A percentile compares a stretch with the other conserved stretches of the same genome.
Conservation (phyloP, 2,888 invertebrate genomes). For the Sisyra nigra region DNA sequence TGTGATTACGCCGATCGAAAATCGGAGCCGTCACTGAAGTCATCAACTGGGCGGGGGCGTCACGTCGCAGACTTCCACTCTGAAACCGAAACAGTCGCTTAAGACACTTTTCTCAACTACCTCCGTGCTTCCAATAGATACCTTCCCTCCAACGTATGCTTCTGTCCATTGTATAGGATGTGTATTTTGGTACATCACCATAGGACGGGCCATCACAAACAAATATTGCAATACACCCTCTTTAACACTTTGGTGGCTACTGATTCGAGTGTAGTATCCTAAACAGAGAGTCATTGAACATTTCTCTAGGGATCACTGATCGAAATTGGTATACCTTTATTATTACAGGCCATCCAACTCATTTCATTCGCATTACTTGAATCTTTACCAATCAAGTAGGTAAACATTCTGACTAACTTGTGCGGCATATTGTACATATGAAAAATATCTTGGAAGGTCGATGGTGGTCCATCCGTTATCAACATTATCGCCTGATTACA, state of each 20-base stretch:
- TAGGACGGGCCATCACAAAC: slow-evolving; percentile 86
- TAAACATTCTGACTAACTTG: slow-evolving; percentile 89
- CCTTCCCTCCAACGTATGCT: slow-evolving; percentile 71
- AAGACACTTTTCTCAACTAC: background rate
- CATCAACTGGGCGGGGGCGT: slow-evolving; percentile 68
- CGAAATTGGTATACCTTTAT: slow-evolving; percentile 56
- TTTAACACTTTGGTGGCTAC: slow-evolving; percentile 73
- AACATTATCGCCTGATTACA: slow-evolving; percentile 98
- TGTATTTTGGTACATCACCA: slow-evolving; percentile 85
- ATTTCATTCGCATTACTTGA: slow-evolving; percentile 73
- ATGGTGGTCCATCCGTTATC: slow-evolving; percentile 83
- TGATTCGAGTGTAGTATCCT: slow-evolving; percentile 86
- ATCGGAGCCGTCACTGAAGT: slow-evolving; percentile 90
- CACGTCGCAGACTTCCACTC: slow-evolving; percentile 49
- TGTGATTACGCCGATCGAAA: slow-evolving; percentile 81
- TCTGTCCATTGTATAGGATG: slow-evolving; percentile 95
- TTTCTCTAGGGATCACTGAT: background rate
- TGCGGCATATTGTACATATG: slow-evolving; percentile 81
- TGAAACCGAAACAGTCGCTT: slow-evolving; percentile 23
- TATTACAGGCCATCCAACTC: slow-evolving; percentile 90
- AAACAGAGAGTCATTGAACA: no score
- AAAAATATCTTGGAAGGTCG: slow-evolving; percentile 44
- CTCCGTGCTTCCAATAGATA: slow-evolving; percentile 22
- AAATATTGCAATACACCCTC: slow-evolving; percentile 89
- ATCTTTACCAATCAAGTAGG: slow-evolving; percentile 89